A percentile compares a stretch with the other conserved stretches of the same genome.
phyloP scores from a whole-genome alignment of 53 echinoderm and acorn worm species.

The Mesocentrotus franciscanus region DNA sequence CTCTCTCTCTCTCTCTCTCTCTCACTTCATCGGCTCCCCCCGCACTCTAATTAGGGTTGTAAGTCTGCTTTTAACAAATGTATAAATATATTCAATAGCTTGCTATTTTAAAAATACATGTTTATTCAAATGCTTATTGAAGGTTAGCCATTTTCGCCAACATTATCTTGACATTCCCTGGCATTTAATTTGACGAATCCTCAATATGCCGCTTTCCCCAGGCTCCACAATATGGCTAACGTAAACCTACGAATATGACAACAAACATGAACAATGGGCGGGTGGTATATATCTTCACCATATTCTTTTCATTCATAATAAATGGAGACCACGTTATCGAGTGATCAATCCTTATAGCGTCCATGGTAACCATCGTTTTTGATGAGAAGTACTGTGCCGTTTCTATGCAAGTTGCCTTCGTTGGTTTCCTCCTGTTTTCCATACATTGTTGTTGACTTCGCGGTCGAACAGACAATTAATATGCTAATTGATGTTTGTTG shows the following conservation, averaged over 20 bases:
- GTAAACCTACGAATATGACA: neutral
- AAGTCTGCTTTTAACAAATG: neutral
- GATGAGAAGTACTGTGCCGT: conserved; percentile 37
- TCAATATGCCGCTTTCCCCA: neutral
- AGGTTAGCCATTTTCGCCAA: neutral
- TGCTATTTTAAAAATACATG: too few species aligned
- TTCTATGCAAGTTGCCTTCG: conserved; percentile 19
- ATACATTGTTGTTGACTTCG: neutral
- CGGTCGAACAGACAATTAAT: conserved; percentile 8
- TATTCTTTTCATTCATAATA: conserved; percentile 39
- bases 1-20: neutral
- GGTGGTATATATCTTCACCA: neutral
- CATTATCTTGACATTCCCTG: neutral
- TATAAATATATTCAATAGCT: too few species aligned
- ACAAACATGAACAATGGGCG: neutral
- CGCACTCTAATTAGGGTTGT: neutral
- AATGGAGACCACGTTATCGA: neutral
- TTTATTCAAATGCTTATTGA: neutral
- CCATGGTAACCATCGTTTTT: conserved; percentile 1
- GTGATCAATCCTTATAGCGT: conserved; percentile 13
- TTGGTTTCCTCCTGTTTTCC: neutral
- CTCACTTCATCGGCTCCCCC: neutral
- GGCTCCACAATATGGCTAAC: neutral
- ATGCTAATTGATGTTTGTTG: neutral
- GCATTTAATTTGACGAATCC: neutral